phyloP scores from a whole-genome alignment of 2,888 invertebrate genomes.

The Rutpela maculata region DNA sequence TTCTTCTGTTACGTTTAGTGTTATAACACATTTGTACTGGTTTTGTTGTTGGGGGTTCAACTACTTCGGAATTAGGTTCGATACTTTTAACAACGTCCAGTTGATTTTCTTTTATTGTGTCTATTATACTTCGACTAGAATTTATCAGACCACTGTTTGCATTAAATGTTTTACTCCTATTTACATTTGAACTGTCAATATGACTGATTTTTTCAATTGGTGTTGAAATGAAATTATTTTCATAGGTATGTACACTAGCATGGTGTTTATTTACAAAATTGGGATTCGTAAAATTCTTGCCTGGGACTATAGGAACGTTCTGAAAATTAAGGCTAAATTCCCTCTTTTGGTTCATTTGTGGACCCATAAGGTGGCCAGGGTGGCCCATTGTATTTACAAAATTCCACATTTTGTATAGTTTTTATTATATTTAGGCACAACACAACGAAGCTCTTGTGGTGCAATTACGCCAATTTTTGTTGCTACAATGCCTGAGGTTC shows the following conservation, averaged over 20 bases:
- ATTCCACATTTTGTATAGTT: constrained; percentile 46
- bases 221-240: constrained; percentile 24
- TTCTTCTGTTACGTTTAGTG: constrained; percentile 36
- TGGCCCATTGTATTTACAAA: constrained; percentile 34
- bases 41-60: background rate
- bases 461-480: constrained; percentile 24
- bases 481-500: constrained; percentile 38
- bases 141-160: constrained; percentile 42
- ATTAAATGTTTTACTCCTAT: constrained; percentile 5
- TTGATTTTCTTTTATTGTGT: constrained; percentile 50
- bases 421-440: constrained; percentile 32
- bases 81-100: constrained; percentile 41
- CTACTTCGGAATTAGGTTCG: constrained; percentile 12
- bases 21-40: constrained; percentile 30
- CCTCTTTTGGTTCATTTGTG: constrained; percentile 47
- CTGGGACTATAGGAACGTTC: constrained; percentile 41
- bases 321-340: constrained; percentile 42
- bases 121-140: constrained; percentile 54
- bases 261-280: constrained; percentile 56
- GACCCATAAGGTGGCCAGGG: constrained; percentile 37
- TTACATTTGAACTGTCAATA: constrained; percentile 34
- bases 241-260: constrained; percentile 42
- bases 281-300: constrained; percentile 55
- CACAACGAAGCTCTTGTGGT: constrained; percentile 19
- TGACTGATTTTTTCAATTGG: constrained; percentile 33